A percentile compares a stretch with the other conserved stretches of the same genome.
Evolutionary conservation across 2,888 invertebrate species (phyloP).

Genomic region (Dasypogon diadema): DNA sequence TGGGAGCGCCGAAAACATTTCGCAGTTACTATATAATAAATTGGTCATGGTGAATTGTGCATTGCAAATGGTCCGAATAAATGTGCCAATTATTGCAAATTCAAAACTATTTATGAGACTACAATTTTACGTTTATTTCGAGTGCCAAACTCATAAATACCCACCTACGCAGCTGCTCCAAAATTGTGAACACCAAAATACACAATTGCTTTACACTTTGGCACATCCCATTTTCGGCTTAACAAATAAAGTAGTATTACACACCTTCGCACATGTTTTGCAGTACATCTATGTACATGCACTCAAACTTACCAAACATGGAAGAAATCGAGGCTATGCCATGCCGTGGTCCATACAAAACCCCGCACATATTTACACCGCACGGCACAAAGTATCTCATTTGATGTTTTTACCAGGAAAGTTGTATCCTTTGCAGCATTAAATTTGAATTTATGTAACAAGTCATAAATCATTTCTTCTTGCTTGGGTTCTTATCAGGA

Average conservation of each 20-base stretch:
- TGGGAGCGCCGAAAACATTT: too few species aligned
- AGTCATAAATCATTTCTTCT: constrained; percentile 36
- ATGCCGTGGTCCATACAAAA: background rate
- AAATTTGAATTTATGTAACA: constrained; percentile 32
- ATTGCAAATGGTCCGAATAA: background rate
- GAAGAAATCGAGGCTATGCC: background rate
- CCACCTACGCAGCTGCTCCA: constrained; percentile 18
- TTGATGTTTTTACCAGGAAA: constrained; percentile 5
- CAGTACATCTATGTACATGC: too few species aligned
- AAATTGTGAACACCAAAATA: constrained; percentile 4
- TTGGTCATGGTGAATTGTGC: background rate
- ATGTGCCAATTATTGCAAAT: background rate
- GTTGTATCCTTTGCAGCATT: constrained; percentile 19
- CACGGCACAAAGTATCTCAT: constrained; percentile 17
- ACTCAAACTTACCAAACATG: constrained; percentile 5
- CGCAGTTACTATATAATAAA: too few species aligned
- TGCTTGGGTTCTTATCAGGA: constrained; percentile 32
- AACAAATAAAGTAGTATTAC: background rate
- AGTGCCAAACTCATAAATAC: constrained; percentile 2
- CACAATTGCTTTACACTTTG: constrained; percentile 31
- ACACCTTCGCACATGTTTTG: background rate
- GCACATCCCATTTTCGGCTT: constrained; percentile 12
- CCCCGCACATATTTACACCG: background rate
- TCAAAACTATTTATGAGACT: constrained; percentile 21
- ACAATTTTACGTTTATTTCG: constrained; percentile 1